Evolutionary conservation across 53 echinoderm and acorn worm species (phyloP).

Genomic region (Zoroaster sp.): DNA sequence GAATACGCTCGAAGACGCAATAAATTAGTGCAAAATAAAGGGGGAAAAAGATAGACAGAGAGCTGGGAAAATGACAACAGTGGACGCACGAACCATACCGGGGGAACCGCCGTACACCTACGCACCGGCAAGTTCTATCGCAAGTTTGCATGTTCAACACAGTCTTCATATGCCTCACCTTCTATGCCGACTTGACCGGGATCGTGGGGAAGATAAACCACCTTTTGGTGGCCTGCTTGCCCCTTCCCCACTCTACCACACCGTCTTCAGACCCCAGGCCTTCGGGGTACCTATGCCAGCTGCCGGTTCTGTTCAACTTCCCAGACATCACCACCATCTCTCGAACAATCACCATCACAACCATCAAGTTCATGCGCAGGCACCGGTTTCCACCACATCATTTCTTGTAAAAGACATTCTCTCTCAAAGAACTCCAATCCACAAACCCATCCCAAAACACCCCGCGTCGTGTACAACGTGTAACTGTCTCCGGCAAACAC

Average conservation of each 20-base stretch:
- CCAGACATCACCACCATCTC: slow-evolving; percentile 23
- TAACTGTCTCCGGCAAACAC: slow-evolving; percentile 75
- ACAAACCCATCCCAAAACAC: slow-evolving; percentile 89
- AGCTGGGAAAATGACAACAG: slow-evolving; percentile 22
- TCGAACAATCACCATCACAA: slow-evolving; percentile 14
- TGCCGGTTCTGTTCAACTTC: not conserved
- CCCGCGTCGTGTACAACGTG: slow-evolving; percentile 89
- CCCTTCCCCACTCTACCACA: slow-evolving; percentile 77
- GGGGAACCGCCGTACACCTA: slow-evolving; percentile 44
- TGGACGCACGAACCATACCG: slow-evolving; percentile 35
- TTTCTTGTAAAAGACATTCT: slow-evolving; percentile 93
- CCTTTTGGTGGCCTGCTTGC: slow-evolving; percentile 59
- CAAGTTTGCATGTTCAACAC: slow-evolving; percentile 36
- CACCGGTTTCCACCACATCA: slow-evolving; percentile 66
- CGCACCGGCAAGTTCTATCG: slow-evolving; percentile 19
- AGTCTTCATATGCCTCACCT: slow-evolving; percentile 24
- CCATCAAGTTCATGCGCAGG: slow-evolving; percentile 6
- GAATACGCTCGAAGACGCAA: slow-evolving; percentile 8
- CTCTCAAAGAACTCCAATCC: slow-evolving; percentile 72
- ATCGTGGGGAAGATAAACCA: slow-evolving; percentile 29
- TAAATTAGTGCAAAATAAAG: slow-evolving; percentile 7
- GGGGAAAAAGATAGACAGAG: not conserved
- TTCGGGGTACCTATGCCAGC: slow-evolving; percentile 28
- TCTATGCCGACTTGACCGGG: slow-evolving; percentile 15
- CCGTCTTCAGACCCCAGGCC: slow-evolving; percentile 61